Evolutionary conservation across 2,888 invertebrate species (phyloP), one percentile per base, ranked within the genome.

Genomic region (Encarsia formosa): DNA sequence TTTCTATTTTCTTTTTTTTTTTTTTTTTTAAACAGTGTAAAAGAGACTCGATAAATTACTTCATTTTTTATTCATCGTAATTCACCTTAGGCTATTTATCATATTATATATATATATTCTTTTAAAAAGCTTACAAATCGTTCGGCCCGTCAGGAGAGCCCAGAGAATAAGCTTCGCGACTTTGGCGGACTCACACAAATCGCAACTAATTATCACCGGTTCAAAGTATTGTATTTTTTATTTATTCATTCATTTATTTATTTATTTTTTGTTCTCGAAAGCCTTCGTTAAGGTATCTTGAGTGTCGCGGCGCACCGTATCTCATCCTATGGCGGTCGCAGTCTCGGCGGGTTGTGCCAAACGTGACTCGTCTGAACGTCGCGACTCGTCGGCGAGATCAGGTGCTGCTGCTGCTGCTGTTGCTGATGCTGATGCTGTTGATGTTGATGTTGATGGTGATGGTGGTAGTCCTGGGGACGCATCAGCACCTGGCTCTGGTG

Each of bases 271-370:
- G n/a, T n/a, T n/a, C n/a, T n/a, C n/a, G 67, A 66, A 62, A 72
- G 69, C 69, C 69, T 71, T 72, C 66, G 68, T 71, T 71, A 69
- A 65, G 72, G 70, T 72, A 73, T 70, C 67, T 70, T 67, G 62
- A 67, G 67, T 67, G 65, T 66, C 59, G 65, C 63, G 58, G 65
- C 54, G 61, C 61, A 63, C 43, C 58, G 63, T 59, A 61, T 64
- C 56, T 65, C 59, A 59, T 65, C 65, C 72, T 73, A 74, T 68
- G 73, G 74, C 54, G 74, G 73, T 61, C 69, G 67, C 50, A 73
- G 68, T 64, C 73, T 68, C 45, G 70, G 71, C 42, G 73, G 71
- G 63, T 72, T 74, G 60, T 73, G 73, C 71, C 73, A 74, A 61
- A 69, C 63, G 57, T 72, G 69, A 57, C 63, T 65, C 52, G 64